phyloP scores from a whole-genome alignment of 2,888 invertebrate species.

The Disparrhopalites patrizii region DNA sequence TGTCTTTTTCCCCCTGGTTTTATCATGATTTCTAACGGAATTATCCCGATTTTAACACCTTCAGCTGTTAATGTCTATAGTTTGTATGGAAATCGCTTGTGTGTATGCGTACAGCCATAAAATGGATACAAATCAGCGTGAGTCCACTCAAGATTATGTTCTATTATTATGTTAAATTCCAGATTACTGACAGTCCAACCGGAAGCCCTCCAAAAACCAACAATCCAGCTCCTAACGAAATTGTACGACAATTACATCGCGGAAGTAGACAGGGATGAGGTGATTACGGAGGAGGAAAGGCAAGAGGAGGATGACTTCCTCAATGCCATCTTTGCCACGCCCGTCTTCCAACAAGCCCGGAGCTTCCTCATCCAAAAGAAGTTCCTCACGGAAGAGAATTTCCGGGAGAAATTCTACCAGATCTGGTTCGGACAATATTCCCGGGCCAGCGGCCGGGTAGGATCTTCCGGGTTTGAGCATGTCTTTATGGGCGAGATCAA shows the following conservation, averaged over 20 bases:
- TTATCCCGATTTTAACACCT: too few relatives aligned
- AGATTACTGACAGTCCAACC: constrained; percentile 66
- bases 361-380: constrained; percentile 54
- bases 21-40: too few relatives aligned
- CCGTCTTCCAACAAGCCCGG: constrained; percentile 68
- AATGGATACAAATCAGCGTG: too few relatives aligned
- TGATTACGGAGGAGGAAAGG: constrained; percentile 66
- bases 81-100: too few relatives aligned
- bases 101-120: too few relatives aligned
- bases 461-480: constrained; percentile 90
- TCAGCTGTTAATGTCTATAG: too few relatives aligned
- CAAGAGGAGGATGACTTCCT: constrained; percentile 74
- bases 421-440: constrained; percentile 64
- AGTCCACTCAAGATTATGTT: background rate
- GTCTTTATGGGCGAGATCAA: constrained; percentile 83
- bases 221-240: constrained; percentile 66
- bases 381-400: constrained; percentile 25
- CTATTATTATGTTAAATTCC: constrained; percentile 48
- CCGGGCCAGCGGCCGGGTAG: constrained; percentile 69
- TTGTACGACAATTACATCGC: constrained; percentile 83
- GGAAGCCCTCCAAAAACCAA: constrained; percentile 63
- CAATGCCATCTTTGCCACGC: constrained; percentile 69
- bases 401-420: constrained; percentile 29
- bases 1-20: too few relatives aligned
- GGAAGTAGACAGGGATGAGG: constrained; percentile 67